Evolutionary conservation across 2,797 vertebrate species (phyloP), one percentile per base, ranked within the genome.

Genomic region (Heterohyrax brucei): DNA sequence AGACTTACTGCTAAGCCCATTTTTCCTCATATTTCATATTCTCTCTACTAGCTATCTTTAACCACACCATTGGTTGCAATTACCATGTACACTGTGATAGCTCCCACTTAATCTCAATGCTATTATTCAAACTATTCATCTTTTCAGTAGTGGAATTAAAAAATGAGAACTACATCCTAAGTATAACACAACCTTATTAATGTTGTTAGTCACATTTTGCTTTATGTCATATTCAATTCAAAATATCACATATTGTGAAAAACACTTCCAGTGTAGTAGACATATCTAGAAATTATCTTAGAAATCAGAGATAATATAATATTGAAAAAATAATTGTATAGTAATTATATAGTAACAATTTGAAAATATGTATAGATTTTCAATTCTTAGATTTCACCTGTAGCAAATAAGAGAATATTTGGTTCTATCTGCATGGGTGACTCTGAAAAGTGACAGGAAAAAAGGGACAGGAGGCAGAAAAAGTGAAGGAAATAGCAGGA

Each of bases 171-270:
- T 26, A 46, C 24, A 76, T 30, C 16, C n/a, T 76, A 89, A 85
- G 5, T 62, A 2, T 33, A 81, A 22, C 3, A 76, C 21, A 81
- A 12, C 48, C 10, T 86, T 85, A 68, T 18, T 75, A 56, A n/a
- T 28, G 21, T 26, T 66, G 62, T 16, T 64, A 62, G 2, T 33
- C 19, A 59, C 18, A 46, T 68, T 87, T 75, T 87, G 16, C 14
- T 50, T 78, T 79, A 64, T 30, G 16, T 91, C 86, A 72, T 81
- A 77, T 28, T 87, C 18, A 75, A 72, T 87, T 86, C 24, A 68
- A 77, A 75, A 14, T 53, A 78, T 84, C 5, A 12, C 1, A n/a
- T 78, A 30, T 33, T 30, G 50, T 79, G 76, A 77, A 61, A 85
- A 80, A 70, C 0, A 86, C 0, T 10, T 70, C 10, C 10, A 48